Evolutionary conservation across 2,797 vertebrate genomes (phyloP).

Genomic region (Acanthopagrus latus): DNA sequence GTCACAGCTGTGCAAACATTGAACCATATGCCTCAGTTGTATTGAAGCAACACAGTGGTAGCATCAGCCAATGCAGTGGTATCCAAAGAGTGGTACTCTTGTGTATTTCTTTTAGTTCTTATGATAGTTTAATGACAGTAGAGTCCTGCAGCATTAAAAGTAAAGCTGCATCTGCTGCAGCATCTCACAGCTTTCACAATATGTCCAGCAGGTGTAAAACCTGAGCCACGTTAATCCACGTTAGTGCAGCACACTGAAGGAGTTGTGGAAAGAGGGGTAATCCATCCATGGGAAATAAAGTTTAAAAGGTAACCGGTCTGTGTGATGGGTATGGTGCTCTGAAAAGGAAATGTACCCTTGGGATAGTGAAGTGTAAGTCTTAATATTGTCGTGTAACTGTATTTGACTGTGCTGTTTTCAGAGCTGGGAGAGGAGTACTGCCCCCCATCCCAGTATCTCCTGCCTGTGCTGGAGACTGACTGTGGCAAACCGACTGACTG

Average conservation of each 20-base stretch:
- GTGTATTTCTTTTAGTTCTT: no score
- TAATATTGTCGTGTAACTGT: neutral
- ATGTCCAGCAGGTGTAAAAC: neutral
- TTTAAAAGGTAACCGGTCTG: neutral
- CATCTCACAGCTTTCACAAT: neutral
- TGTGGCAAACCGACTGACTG: conserved; percentile 63
- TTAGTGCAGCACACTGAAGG: neutral
- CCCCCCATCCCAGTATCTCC: conserved; percentile 90
- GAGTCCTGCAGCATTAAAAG: no score
- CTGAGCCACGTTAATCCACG: neutral
- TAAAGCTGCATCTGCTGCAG: neutral
- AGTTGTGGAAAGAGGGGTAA: neutral
- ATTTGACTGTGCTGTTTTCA: conserved; percentile 62
- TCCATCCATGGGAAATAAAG: neutral
- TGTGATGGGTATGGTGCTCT: no score
- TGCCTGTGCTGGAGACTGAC: conserved; percentile 88
- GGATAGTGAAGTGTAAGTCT: no score
- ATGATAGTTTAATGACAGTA: no score
- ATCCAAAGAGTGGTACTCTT: no score
- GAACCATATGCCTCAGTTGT: no score
- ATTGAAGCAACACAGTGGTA: no score
- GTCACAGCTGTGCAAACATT: no score
- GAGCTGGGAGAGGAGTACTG: conserved; percentile 92
- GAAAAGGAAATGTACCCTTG: no score
- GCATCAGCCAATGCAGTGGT: no score